Percentiles rank a stretch among this genome's conserved stretches.
Conservation (phyloP, 1,140 invertebrate species). For the Drosophila cardini region DNA sequence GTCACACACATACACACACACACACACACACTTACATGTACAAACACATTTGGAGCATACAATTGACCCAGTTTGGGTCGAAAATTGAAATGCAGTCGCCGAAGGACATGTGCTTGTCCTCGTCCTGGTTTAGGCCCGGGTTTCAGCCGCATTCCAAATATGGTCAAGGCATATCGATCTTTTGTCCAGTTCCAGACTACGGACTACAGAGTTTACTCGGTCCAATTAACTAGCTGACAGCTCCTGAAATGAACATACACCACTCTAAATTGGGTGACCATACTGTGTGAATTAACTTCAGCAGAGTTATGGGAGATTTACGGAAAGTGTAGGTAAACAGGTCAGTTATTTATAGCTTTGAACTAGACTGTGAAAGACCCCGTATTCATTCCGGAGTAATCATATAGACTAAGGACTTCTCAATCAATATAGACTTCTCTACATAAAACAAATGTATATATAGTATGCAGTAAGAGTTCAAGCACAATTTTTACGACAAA, state of each 20-base stretch:
- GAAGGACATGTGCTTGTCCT: slow-evolving; percentile 54
- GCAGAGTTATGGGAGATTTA: too few species aligned
- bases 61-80: slow-evolving; percentile 43
- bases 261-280: not conserved
- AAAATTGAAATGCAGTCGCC: slow-evolving; percentile 62
- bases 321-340: not conserved
- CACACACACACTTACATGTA: not conserved
- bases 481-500: too few species aligned
- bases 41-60: not conserved
- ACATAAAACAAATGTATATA: too few species aligned
- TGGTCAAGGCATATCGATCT: slow-evolving; percentile 52
- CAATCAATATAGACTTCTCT: too few species aligned
- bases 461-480: too few species aligned
- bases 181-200: not conserved
- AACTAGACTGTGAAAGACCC: too few species aligned
- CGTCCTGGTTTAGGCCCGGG: slow-evolving; percentile 12
- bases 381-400: too few species aligned
- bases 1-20: slow-evolving; percentile 4
- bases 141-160: slow-evolving; percentile 42
- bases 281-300: not conserved
- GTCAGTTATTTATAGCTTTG: not conserved
- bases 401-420: too few species aligned
- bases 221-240: slow-evolving; percentile 10
- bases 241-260: not conserved
- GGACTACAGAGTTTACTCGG: not conserved